Percentiles rank a stretch among this genome's conserved stretches.
Conservation (phyloP, 92 coral and sea anemone genomes). For the Palythoa caribaeorum region DNA sequence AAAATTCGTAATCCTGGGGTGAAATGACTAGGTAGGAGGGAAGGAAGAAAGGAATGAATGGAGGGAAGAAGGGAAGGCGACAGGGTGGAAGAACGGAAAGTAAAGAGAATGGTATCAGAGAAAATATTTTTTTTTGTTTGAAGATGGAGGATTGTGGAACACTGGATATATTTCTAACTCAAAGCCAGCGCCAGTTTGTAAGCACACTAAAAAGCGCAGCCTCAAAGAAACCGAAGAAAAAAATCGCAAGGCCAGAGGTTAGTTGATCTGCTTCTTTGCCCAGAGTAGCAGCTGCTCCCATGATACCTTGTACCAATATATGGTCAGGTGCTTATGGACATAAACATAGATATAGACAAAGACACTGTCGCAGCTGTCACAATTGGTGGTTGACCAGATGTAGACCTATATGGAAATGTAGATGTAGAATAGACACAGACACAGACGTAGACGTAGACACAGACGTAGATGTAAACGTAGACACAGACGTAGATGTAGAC, state of each 20-base stretch:
- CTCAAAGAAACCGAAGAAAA: constrained; percentile 86
- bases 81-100: not conserved
- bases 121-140: not conserved
- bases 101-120: not conserved
- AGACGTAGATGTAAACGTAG: too few species aligned
- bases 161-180: constrained; percentile 81
- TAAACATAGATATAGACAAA: not conserved
- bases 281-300: not conserved
- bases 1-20: too few species aligned
- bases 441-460: too few species aligned
- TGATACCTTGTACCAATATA: not conserved
- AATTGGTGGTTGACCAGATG: too few species aligned
- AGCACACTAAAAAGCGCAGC: constrained; percentile 94
- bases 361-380: not conserved
- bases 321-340: not conserved
- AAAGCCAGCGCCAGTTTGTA: constrained; percentile 92
- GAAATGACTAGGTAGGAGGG: not conserved
- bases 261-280: not conserved
- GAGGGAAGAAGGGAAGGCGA: not conserved
- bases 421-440: too few species aligned
- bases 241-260: constrained; percentile 87
- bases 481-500: too few species aligned
- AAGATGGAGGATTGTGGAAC: constrained; percentile 94
- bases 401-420: too few species aligned
- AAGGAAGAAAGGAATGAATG: not conserved